Conservation (phyloP, 2,888 invertebrate species). For the Listrodromus nycthemerus region DNA sequence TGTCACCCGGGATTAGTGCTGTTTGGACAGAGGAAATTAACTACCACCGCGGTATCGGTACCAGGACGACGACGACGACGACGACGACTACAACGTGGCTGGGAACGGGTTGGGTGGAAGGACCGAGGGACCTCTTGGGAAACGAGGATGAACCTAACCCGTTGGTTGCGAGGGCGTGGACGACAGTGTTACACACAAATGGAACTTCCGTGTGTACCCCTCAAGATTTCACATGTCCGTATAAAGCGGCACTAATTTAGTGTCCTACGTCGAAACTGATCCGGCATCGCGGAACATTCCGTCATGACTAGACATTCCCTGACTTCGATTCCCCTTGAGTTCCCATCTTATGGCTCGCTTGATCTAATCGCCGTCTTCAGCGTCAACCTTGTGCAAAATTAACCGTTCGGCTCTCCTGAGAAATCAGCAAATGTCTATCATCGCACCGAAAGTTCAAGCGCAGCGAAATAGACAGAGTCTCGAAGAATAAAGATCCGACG, state of each 20-base stretch:
- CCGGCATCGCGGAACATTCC: conserved; percentile 50
- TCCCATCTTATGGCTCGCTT: conserved; percentile 16
- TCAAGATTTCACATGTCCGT: conserved; percentile 50
- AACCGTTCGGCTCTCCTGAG: background rate
- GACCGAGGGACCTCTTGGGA: conserved; percentile 55
- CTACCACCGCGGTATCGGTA: conserved; percentile 77
- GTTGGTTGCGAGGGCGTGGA: conserved; percentile 76
- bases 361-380: background rate
- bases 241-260: conserved; percentile 67
- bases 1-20: conserved; percentile 83
- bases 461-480: background rate
- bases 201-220: conserved; percentile 38
- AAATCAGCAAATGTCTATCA: conserved; percentile 25
- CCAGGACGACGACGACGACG: conserved; percentile 53
- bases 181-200: conserved; percentile 74
- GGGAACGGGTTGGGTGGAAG: conserved; percentile 37
- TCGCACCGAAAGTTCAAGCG: background rate
- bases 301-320: conserved; percentile 33
- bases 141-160: conserved; percentile 51
- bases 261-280: conserved; percentile 61
- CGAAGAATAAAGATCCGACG: background rate
- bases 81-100: conserved; percentile 21
- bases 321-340: background rate
- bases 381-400: background rate
- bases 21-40: conserved; percentile 84